Evolutionary conservation across 2,113 vertebrate species (phyloP).

Genomic region (Cynocephalus volans): DNA sequence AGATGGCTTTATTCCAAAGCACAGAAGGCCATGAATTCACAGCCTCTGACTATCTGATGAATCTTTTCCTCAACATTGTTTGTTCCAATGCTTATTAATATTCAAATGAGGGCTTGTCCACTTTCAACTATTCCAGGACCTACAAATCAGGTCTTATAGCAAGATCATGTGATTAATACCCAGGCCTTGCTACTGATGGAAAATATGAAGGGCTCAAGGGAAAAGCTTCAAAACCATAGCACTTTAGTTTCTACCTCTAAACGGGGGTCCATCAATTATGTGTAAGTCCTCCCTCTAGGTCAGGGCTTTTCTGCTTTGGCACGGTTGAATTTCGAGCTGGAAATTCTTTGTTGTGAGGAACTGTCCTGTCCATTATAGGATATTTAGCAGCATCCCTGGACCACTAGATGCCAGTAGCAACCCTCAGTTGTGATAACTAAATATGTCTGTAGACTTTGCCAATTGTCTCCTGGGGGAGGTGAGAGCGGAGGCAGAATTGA

Average conservation of each 20-base stretch:
- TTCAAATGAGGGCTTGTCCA: background rate
- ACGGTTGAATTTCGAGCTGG: background rate
- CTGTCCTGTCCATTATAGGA: background rate
- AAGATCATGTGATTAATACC: background rate
- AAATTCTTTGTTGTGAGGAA: background rate
- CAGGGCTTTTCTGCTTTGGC: background rate
- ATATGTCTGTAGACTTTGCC: background rate
- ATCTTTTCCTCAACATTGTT: background rate
- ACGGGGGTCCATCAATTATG: background rate
- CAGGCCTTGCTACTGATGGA: background rate
- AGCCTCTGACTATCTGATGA: background rate
- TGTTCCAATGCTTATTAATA: background rate
- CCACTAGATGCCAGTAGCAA: background rate
- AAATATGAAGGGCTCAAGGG: background rate
- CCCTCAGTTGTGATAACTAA: background rate
- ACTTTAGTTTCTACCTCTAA: background rate
- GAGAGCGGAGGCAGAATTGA: background rate
- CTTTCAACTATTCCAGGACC: background rate
- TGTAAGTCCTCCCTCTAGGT: background rate
- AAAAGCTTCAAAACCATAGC: background rate
- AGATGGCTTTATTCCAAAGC: background rate
- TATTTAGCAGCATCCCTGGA: background rate
- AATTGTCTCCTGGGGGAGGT: rapidly evolving
- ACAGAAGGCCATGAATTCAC: background rate
- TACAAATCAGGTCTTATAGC: background rate